Conservation (phyloP, 2,797 vertebrate species). For the Stomatorhinus walkeri region DNA sequence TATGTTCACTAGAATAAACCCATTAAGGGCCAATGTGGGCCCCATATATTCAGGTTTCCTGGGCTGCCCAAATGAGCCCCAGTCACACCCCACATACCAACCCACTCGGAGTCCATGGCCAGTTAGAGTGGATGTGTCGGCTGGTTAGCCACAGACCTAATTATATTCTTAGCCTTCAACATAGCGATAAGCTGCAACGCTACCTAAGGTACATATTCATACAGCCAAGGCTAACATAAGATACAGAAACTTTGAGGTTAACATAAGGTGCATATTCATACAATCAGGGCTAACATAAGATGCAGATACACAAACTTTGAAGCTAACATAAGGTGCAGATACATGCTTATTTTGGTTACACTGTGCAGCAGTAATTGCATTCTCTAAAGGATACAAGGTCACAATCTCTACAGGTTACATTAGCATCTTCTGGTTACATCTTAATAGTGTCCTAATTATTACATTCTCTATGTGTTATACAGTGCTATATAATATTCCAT, state of each 20-base stretch:
- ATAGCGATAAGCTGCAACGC: background rate
- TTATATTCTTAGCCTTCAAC: background rate
- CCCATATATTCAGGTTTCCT: background rate
- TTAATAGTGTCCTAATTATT: background rate
- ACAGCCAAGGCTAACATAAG: background rate
- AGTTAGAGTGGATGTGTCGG: background rate
- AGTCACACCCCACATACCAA: background rate
- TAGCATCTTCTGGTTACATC: background rate
- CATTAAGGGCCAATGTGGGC: background rate
- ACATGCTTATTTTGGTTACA: background rate
- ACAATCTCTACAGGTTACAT: background rate
- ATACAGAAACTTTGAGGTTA: background rate
- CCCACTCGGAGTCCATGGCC: background rate
- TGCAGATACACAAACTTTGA: background rate
- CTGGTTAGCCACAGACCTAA: background rate
- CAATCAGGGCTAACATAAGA: background rate
- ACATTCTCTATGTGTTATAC: background rate
- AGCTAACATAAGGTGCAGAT: background rate
- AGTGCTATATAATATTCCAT: background rate
- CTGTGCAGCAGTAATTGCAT: background rate
- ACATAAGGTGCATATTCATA: background rate
- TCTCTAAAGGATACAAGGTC: background rate
- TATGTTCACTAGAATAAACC: background rate
- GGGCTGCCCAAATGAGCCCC: background rate
- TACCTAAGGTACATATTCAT: background rate